Evolutionary conservation across 1,140 invertebrate species (phyloP), one percentile per base, ranked within the genome.

Genomic region (Monomorium pharaonis): DNA sequence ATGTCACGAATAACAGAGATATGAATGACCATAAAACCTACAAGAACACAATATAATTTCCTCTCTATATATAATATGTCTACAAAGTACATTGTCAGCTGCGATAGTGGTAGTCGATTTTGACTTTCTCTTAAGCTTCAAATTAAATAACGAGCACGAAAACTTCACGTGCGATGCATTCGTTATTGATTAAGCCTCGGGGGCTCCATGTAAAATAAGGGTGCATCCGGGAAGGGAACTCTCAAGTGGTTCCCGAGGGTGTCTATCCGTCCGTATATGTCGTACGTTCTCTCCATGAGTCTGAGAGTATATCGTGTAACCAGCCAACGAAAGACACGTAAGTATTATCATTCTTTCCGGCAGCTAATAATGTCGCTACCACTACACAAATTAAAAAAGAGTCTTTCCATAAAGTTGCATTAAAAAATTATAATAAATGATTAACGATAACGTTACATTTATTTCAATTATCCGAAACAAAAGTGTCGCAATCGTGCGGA

Each of bases 111-210:
- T 0, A 24, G 2, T 27, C 24, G 58, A 67, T 4, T 65, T 6
- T 12, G 60, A 49, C 16, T 21, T 58, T 47, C 54, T 18, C 42
- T 16, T 27, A 47, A 33, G 58, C 44, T 75, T 85, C 49, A 86
- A 84, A 91, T 91, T 77, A 76, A 91, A 91, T 91, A 91, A 91
- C 87, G 84, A 91, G 60, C 56, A 83, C 49, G 77, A 87, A 80
- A 78, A 91, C 91, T 88, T 89, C 88, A 86, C 65, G 58, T 86
- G 83, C 69, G 86, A 86, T 84, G 84, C 88, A 90, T 86, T 65
- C 90, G 88, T 91, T 91, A 91, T 91, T 91, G 90, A 91, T 91
- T 91, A 87, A 91, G 89, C 90, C 90, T 91, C 83, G 44, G 90
- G 90, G 90, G 69, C 77, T 91, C 60, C 21, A 69, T 70, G 87